Base-by-base conservation (phyloP, 2,888 invertebrate species). In the Protodeltote pygarga region DNA sequence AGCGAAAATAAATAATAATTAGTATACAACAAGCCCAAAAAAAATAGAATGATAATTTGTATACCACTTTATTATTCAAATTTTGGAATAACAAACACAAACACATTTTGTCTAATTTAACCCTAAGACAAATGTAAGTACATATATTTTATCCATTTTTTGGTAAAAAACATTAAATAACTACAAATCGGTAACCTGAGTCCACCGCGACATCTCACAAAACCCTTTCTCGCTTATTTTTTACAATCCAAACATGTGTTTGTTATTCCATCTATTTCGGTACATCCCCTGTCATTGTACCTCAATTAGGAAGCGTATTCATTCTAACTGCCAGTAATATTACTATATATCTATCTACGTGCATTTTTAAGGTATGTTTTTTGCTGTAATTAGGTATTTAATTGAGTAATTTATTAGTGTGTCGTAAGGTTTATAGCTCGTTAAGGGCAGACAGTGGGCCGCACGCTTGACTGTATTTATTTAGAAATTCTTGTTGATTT, bases 261-360 rank as follows among this genome's bases (percentile, higher is more conserved):
- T 87, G 85, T 87, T 89, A 79, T 89, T 81, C 71, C 45, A 38
- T 82, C 89, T 91, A 91, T 91, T 90, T 87, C 45, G 23, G 83
- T 75, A 74, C 73, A 78, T 85, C 86, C 82, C 75, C 73, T 79
- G 83, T 85, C 83, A 84, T 85, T 85, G 85, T 84, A 72, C 66
- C 77, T 83, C 88, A 89, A 90, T 89, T 90, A 89, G 80, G 77
- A 63, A 71, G 74, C 79, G 76, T 80, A 82, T 82, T 71, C 51
- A 63, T 79, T 80, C 80, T 85, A 86, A 88, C 81, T 81, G 78
- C 73, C 69, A 62, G 77, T 77, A 73, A 74, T 85, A 85, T 83
- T 79, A 87, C 85, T 83, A 81, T 86, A 77, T 60, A 50, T 50
- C 48, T 46, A 57, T 41, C 33, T 34, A 35, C n/a, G 4, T 37